Conservation (phyloP, 2,113 vertebrate species). For the Cyprinodon variegatus region DNA sequence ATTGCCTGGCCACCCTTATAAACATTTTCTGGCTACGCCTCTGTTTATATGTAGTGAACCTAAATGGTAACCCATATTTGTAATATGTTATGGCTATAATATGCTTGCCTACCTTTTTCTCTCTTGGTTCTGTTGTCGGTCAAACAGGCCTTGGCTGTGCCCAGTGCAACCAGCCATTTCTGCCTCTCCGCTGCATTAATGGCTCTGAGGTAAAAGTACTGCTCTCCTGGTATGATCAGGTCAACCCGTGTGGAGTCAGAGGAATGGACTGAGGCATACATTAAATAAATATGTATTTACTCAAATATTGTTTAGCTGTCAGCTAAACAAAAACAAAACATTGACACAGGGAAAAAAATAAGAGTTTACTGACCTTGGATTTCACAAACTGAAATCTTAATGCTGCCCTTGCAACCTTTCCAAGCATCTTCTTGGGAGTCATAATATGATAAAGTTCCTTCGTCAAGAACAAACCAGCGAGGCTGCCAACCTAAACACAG, state of each 20-base stretch:
- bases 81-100: neutral
- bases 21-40: too few relatives aligned
- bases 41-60: neutral
- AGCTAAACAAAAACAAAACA: neutral
- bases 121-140: constrained; percentile 94
- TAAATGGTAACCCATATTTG: neutral
- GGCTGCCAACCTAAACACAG: constrained; percentile 91
- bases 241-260: constrained; percentile 93
- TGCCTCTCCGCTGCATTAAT: constrained; percentile 95
- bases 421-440: constrained; percentile 97
- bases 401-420: constrained; percentile 99
- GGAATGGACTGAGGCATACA: constrained; percentile 84
- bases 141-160: constrained; percentile 95
- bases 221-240: constrained; percentile 94
- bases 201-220: constrained; percentile 96
- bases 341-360: neutral
- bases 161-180: constrained; percentile 94
- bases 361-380: constrained; percentile 89
- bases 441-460: constrained; percentile 95
- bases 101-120: constrained; percentile 86
- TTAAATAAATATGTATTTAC: neutral
- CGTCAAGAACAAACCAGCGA: constrained; percentile 96
- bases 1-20: too few relatives aligned
- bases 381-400: constrained; percentile 98
- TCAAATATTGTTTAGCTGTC: neutral